Evolutionary conservation across 2,888 invertebrate species (phyloP), one percentile per base, ranked within the genome.

Genomic region (Cyclophora punctaria): DNA sequence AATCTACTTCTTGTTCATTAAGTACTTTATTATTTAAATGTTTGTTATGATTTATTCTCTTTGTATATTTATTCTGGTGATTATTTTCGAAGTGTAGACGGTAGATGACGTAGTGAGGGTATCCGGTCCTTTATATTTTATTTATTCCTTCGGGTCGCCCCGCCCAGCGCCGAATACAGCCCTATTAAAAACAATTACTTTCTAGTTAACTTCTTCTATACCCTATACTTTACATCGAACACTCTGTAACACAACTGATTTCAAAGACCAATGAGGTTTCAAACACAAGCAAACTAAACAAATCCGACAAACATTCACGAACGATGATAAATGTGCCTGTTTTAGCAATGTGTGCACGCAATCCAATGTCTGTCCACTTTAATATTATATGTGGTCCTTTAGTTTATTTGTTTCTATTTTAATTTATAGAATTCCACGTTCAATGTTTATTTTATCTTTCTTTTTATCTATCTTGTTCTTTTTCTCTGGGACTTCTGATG

Each of bases 371-470:
- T 86, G 69, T 79, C 83, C 85, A 85, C 81, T 85, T 80, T 73
- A 67, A 79, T 84, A 83, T 85, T 88, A 85, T 86, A 86, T 88
- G 87, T 88, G 86, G 83, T 86, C 85, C 75, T 75, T 79, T 80
- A 74, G 75, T 82, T 81, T 68, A 60, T 75, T 78, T 73, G 56
- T 73, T 69, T 69, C 69, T 61, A 65, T 73, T 63, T 77, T 80
- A 48, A 66, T 78, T 80, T 77, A 69, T 78, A 75, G 73, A 75
- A 58, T 70, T 78, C 70, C 75, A 74, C 70, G 66, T 74, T 74
- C 69, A 80, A 66, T 79, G 65, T 82, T 77, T 67, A 60, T 79
- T 80, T 76, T 56, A 75, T 75, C 80, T 57, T 80, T 71, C 76
- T 81, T 83, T 5, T 37, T 37, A 5, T 37, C 37, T 37, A 67